Evolutionary conservation across 1,140 invertebrate genomes (phyloP).

Genomic region (Drosophila grimshawi): DNA sequence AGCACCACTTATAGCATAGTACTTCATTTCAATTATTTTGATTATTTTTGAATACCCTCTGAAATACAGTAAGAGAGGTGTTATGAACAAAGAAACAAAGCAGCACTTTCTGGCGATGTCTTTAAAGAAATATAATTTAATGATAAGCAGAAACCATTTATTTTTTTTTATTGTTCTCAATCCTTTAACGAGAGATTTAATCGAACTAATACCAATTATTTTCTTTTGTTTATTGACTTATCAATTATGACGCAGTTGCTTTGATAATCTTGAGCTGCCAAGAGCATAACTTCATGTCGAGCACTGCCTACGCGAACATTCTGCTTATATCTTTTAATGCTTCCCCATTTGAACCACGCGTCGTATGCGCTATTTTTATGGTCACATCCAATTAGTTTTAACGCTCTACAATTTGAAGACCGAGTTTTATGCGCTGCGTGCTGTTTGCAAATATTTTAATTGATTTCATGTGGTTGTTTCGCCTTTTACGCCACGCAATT

Average conservation of each 20-base stretch:
- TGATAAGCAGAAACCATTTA: no score
- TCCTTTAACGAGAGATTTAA: no score
- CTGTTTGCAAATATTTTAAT: conserved; percentile 70
- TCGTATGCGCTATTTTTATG: conserved; percentile 63
- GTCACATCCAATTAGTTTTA: conserved; percentile 70
- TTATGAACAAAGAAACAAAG: not conserved
- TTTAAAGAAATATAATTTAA: no score
- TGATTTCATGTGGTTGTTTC: conserved; percentile 66
- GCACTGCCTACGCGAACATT: not conserved
- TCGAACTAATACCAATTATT: no score
- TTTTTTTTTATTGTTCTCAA: no score
- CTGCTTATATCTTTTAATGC: not conserved
- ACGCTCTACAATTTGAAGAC: conserved; percentile 17
- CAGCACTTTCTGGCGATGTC: not conserved
- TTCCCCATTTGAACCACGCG: conserved; percentile 24
- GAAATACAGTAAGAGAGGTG: not conserved
- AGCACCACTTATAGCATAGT: conserved; percentile 21
- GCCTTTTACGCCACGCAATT: not conserved
- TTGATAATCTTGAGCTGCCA: not conserved
- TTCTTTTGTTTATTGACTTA: no score
- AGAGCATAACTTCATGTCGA: not conserved
- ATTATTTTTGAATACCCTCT: conserved; percentile 20
- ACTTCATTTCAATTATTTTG: conserved; percentile 52
- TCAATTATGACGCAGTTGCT: no score
- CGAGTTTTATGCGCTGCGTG: conserved; percentile 55